Base-by-base conservation (phyloP, 1,140 invertebrate species). In the Drosophila pachea region DNA sequence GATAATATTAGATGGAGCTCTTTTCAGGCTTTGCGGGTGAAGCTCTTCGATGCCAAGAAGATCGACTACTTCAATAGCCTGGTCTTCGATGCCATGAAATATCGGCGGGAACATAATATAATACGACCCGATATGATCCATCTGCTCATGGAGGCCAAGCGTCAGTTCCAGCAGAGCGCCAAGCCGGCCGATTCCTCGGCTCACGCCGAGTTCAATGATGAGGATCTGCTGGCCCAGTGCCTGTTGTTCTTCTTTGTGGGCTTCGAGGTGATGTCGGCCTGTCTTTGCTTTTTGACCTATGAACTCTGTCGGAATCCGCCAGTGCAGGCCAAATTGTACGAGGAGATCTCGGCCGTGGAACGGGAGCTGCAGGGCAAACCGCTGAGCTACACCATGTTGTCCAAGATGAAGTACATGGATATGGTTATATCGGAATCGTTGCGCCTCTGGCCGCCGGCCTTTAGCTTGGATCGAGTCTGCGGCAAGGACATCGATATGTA, bases 401-500 rank as follows among this genome's bases (percentile, higher is more conserved):
- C 90, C 31, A 89, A 90, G 35, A 90, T 94, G 90, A 91, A 91
- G 45, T 94, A 94, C 75, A 67, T 94, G 78, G 94, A 95, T 74
- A 91, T 92, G 90, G 91, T 92, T 9, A 75, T 92, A 4, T 90
- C 90, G 75, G 93, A 94, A 73, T 89, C 90, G 0, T 72, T 94
- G 2, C 81, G 93, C 14, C 88, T 91, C 14, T 92, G 92, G 90
- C 91, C 93, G 7, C 90, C 92, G 3, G 89, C 88, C 0, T 59
- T 89, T 0, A 54, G 86, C 1, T 82, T 89, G 2, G 91, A 93
- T 71, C 78, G 92, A 4, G 40, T 82, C 1, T 91, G 91, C 36
- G 72, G 72, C 3, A 86, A 89, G 32, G 81, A 86, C 29, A 86
- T 88, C 4, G 73, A 76, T 6, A 58, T 86, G 50, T 62, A 47